Conservation (phyloP, 2,797 vertebrate species). For the Microcaecilia unicolor region DNA sequence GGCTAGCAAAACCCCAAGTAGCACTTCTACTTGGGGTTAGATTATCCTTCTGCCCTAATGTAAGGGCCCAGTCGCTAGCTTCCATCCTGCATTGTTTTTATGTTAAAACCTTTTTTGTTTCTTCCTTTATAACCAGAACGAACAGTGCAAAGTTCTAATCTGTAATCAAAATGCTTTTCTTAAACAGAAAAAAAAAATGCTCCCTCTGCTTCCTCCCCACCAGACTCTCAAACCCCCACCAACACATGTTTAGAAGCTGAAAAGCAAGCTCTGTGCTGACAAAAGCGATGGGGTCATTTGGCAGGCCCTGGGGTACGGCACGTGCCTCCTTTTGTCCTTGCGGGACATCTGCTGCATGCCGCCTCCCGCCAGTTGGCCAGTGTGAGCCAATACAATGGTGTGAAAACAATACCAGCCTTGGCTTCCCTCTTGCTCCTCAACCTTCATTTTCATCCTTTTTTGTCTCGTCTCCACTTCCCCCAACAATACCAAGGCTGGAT, state of each 20-base stretch:
- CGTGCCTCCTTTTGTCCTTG: conserved; percentile 62
- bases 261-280: conserved; percentile 22
- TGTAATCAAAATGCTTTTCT: conserved; percentile 22
- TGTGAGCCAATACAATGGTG: conserved; percentile 30
- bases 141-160: conserved; percentile 60
- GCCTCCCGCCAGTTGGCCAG: conserved; percentile 62
- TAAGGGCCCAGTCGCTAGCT: conserved; percentile 6
- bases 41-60: conserved; percentile 12
- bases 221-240: too few species aligned
- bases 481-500: conserved; percentile 53
- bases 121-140: conserved; percentile 12
- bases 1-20: conserved; percentile 31
- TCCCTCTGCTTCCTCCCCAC: not conserved
- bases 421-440: conserved; percentile 61
- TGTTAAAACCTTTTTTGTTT: conserved; percentile 11
- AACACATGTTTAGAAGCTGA: too few species aligned
- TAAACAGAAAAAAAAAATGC: not conserved
- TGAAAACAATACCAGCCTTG: conserved; percentile 39
- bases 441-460: too few species aligned
- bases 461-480: conserved; percentile 74
- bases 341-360: conserved; percentile 77
- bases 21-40: conserved; percentile 29
- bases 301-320: conserved; percentile 48
- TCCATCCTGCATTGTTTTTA: not conserved
- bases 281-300: conserved; percentile 46